Conservation (phyloP, 23 tunicate genomes). For the Halocynthia aurantium region DNA sequence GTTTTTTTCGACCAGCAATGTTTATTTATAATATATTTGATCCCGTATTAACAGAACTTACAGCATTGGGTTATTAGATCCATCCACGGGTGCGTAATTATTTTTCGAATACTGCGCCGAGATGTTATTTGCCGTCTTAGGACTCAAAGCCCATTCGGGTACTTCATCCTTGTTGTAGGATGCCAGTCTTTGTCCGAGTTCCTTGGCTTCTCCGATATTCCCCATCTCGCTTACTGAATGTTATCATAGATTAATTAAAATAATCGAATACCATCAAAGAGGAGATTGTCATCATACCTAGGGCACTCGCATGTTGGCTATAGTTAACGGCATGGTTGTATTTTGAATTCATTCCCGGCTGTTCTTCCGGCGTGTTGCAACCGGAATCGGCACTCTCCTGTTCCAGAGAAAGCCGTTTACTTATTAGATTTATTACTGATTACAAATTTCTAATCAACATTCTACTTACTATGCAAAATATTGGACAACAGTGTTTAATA, state of each 20-base stretch:
- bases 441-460: too few species aligned
- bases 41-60: too few species aligned
- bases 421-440: too few species aligned
- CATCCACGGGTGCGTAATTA: too few species aligned
- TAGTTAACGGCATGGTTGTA: not conserved
- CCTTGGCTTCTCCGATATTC: conserved; percentile 45
- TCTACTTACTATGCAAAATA: too few species aligned
- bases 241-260: not conserved
- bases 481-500: too few species aligned
- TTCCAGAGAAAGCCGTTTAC: not conserved
- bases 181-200: conserved; percentile 37
- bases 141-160: conserved; percentile 13
- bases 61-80: too few species aligned
- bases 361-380: conserved; percentile 22
- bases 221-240: conserved; percentile 51
- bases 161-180: conserved; percentile 5
- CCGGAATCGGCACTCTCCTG: conserved; percentile 17
- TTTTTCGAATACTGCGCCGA: too few species aligned
- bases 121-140: too few species aligned
- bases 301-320: not conserved
- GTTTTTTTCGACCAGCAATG: too few species aligned
- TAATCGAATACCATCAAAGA: not conserved
- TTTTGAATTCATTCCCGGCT: not conserved
- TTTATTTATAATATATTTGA: too few species aligned
- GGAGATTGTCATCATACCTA: not conserved